A percentile compares a stretch with the other conserved stretches of the same genome.
Conservation (phyloP, 2,113 vertebrate species). For the Halcyon malimbica region DNA sequence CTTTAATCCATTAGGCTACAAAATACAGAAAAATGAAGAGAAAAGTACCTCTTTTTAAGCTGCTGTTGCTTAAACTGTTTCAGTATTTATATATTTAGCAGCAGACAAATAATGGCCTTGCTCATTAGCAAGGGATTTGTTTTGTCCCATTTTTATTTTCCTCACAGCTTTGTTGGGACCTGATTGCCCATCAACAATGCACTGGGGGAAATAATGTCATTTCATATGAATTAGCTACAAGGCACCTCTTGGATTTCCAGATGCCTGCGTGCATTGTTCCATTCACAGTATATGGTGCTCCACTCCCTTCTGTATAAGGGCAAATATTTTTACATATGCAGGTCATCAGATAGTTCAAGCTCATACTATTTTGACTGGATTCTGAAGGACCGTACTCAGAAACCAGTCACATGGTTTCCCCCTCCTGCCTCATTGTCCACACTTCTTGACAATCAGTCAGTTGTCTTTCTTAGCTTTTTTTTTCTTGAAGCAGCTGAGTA, state of each 20-base stretch:
- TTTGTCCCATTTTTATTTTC: conserved; percentile 36
- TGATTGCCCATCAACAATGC: conserved; percentile 11
- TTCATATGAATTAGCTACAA: conserved; percentile 59
- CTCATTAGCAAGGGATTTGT: background rate
- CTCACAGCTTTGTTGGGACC: background rate
- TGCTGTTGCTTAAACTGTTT: conserved; percentile 1
- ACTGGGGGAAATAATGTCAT: background rate
- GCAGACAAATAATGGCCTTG: background rate
- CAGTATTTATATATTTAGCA: conserved; percentile 20
- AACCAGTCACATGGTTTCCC: conserved; percentile 47
- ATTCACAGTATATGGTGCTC: conserved; percentile 27
- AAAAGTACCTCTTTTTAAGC: background rate
- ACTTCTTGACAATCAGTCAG: conserved; percentile 36
- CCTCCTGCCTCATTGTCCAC: conserved; percentile 25
- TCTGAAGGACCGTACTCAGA: conserved; percentile 55
- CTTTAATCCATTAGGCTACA: conserved; percentile 10
- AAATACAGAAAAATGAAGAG: background rate
- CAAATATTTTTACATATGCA: conserved; percentile 58
- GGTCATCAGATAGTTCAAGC: conserved; percentile 38
- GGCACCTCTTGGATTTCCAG: conserved; percentile 44
- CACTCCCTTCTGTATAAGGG: conserved; percentile 47
- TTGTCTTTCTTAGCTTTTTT: conserved; percentile 45
- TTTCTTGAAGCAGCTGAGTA: conserved; percentile 49
- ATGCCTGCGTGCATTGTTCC: conserved; percentile 36
- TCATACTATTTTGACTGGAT: conserved; percentile 44